Evolutionary conservation across 1,140 invertebrate species (phyloP).

Genomic region (Elymnias hypermnestra): DNA sequence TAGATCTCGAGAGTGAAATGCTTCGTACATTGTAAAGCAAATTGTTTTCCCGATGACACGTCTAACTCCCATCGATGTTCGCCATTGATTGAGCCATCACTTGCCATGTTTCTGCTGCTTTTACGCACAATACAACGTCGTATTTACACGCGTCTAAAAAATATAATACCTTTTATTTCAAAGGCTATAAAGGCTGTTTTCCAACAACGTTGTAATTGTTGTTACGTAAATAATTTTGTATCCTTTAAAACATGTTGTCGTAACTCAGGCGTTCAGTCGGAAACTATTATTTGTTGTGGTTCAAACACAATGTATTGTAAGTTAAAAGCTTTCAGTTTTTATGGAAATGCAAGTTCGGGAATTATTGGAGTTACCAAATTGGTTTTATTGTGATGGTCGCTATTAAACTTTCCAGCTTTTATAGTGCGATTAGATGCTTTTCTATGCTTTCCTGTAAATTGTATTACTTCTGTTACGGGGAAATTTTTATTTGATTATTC

Average conservation of each 20-base stretch:
- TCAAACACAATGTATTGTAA: conserved; percentile 57
- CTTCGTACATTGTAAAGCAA: conserved; percentile 52
- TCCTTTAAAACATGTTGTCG: conserved; percentile 49
- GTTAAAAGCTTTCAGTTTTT: conserved; percentile 56
- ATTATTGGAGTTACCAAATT: conserved; percentile 35
- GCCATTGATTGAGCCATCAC: conserved; percentile 65
- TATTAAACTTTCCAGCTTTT: conserved; percentile 10
- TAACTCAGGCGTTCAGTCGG: conserved; percentile 61
- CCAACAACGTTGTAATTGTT: background rate
- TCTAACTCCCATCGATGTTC: conserved; percentile 42
- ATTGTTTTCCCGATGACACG: conserved; percentile 58
- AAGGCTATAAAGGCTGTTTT: conserved; percentile 15
- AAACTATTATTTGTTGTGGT: conserved; percentile 70
- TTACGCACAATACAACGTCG: conserved; percentile 35
- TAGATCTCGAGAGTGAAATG: conserved; percentile 22
- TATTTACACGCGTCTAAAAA: conserved; percentile 1
- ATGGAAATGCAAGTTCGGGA: conserved; percentile 45
- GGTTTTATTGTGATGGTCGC: conserved; percentile 29
- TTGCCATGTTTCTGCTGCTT: conserved; percentile 45
- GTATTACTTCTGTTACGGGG: no score
- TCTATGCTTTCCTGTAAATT: conserved; percentile 1
- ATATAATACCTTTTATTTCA: conserved; percentile 7
- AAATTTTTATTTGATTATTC: no score
- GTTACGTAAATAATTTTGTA: conserved; percentile 23
- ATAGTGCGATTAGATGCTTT: conserved; percentile 2